Base-by-base conservation (phyloP, 2,888 invertebrate species). In the Oscheius sp. region DNA sequence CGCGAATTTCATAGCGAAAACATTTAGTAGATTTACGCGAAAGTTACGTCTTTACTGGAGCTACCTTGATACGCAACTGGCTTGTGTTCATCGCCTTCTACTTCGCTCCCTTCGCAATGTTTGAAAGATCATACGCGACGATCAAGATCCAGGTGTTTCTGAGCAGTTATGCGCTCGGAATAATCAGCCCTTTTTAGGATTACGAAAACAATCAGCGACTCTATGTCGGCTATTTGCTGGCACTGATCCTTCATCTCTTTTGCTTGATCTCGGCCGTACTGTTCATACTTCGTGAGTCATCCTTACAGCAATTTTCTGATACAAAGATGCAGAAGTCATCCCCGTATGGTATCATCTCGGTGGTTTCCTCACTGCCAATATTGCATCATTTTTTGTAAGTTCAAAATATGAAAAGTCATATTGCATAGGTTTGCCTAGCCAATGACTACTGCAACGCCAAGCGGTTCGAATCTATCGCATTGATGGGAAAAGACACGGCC, bases 31-130 rank as follows among this genome's bases (percentile, higher is more conserved):
- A 74, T 70, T 53, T 74, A 7, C 60, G 70, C 29, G 62, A 35
- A 13, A 59, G 60, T 29, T 73, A 70, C 62, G 37, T 80, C 13
- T 80, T 80, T 59, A 74, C 73, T 11, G 33, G 63, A 2, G 78
- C 74, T 13, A 75, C 80, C 29, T 66, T 76, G 47, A 62, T 74
- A 50, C 66, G 80, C 11, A 78, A 76, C 35, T 78, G 73, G 42
- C 68, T 80, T 11, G 74, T 74, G 11, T 80, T 80, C 53, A 78
- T 76, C 37, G 80, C 78, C 32, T 68, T 80, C 48, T 80, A 78
- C 47, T 80, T 80, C 42, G 78, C 80, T 13, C 75, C 75, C 4
- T 80, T 80, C 51, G 76, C 75, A 0, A 80, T 78, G 80, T 73
- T 80, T 48, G 80, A 80, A 48, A 55, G 80, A 48, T 50, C 77